Conservation (phyloP, 2,888 invertebrate genomes). For the Macrophya alboannulata region DNA sequence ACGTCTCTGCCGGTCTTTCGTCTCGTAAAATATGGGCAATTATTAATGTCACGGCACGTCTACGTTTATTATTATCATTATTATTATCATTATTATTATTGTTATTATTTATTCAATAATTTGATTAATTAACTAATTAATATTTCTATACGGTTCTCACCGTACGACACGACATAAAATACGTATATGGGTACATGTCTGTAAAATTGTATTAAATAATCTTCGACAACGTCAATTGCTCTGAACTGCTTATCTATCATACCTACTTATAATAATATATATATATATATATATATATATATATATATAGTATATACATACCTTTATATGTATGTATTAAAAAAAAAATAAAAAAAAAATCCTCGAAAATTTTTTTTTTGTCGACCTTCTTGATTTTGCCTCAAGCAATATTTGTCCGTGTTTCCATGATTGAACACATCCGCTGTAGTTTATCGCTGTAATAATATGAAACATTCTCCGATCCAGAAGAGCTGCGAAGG, state of each 20-base stretch:
- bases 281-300: no score
- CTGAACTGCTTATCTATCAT: no score
- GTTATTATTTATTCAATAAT: not conserved
- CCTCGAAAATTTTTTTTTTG: not conserved
- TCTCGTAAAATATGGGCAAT: constrained; percentile 52
- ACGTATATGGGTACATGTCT: no score
- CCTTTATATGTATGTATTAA: no score
- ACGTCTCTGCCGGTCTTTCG: constrained; percentile 46
- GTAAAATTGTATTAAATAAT: not conserved
- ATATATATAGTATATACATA: no score
- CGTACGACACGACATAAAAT: not conserved
- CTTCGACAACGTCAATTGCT: no score
- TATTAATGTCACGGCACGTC: constrained; percentile 31
- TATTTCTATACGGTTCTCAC: not conserved
- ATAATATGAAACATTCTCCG: not conserved
- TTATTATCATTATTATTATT: not conserved
- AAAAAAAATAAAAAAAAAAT: no score
- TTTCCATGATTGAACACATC: not conserved
- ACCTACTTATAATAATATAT: no score
- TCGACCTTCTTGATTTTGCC: not conserved
- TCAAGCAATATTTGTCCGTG: not conserved
- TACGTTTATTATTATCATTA: not conserved
- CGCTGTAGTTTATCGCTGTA: not conserved
- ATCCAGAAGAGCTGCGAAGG: not conserved
- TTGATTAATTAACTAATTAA: not conserved